Evolutionary conservation across 2,888 invertebrate genomes (phyloP), one percentile per base, ranked within the genome.

Genomic region (Hemistola chrysoprasaria): DNA sequence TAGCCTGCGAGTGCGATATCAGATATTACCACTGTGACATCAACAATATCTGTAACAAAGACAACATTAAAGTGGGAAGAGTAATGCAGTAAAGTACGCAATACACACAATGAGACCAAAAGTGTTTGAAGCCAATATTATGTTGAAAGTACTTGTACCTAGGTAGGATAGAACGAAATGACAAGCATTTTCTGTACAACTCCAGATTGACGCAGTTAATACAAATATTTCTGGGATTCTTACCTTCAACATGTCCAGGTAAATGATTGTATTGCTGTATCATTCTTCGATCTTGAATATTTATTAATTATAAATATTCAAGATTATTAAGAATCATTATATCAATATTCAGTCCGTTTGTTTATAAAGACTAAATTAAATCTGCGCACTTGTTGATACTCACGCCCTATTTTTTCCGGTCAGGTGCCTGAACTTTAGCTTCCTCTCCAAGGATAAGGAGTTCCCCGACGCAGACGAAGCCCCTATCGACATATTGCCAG

Each of bases 401-500:
- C 8, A 28, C n/a, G 9, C 11, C 4, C 16, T 16, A 16, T 6
- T 30, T 26, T 40, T 37, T 40, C 10, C 21, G 34, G 26, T 16
- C 27, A 50, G 53, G 29, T 56, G 50, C 21, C 31, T 51, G 29
- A 47, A 51, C 41, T 55, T 42, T 30, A 27, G 34, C 28, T 46
- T 51, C 32, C 43, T 50, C 33, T 47, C 48, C 11, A 30, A 40
- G 50, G 53, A 50, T 40, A 73, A 70, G 68, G 60, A 57, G 32
- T 50, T 45, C 5, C 40, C 50, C 10, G 51, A 57, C 34, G 56
- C 55, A 10, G 47, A 58, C 30, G 59, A 47, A 21, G 39, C 31
- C 10, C 42, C 42, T 27, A 69, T 79, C n/a, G 55, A 77, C 46
- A 43, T 52, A 32, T 59, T 90, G 37, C 90, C 90, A 7, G 76